Evolutionary conservation across 1,140 invertebrate genomes (phyloP), one percentile per base, ranked within the genome.

Genomic region (Drosophila leontia): DNA sequence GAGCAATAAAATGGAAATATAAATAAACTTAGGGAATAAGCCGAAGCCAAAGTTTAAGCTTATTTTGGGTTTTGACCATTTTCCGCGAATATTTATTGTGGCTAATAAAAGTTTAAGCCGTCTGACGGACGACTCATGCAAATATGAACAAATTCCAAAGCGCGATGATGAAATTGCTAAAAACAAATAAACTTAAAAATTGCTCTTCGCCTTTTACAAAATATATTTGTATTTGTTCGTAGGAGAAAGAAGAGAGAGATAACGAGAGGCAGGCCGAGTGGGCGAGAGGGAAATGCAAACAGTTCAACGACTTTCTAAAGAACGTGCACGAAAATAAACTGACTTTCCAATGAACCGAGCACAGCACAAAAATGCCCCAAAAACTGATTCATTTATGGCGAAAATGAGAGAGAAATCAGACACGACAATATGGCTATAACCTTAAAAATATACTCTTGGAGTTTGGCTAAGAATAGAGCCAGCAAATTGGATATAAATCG

Each of bases 281-380:
- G 32, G 34, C 17, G 61, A 48, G 29, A 57, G 51, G 56, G 59
- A 59, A 55, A 61, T 32, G 57, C 19, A 77, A 47, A 71, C 67
- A 50, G 69, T 72, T 72, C 69, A 72, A 72, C 69, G 69, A 72
- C 67, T 72, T 71, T 72, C 69, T 72, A 59, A 72, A 71, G 75
- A 78, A 77, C 56, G 44, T 76, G 70, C 53, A 75, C 74, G 44
- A 56, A 75, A 76, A 76, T 75, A 76, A 76, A 71, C 67, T 32
- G 67, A 71, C 69, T 72, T 72, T 72, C 69, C 69, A 72, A 72
- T 72, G 67, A 71, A 72, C 69, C 65, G 53, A 58, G 37, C 51
- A 58, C 69, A 48, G 64, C 50, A 72, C 65, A 71, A 71, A 55
- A 71, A 71, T 58, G 44, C 69, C 48, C 53, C 64, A 71, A 72